Evolutionary conservation across 2,888 invertebrate genomes (phyloP).

Genomic region (Lepidochrysops patricia): DNA sequence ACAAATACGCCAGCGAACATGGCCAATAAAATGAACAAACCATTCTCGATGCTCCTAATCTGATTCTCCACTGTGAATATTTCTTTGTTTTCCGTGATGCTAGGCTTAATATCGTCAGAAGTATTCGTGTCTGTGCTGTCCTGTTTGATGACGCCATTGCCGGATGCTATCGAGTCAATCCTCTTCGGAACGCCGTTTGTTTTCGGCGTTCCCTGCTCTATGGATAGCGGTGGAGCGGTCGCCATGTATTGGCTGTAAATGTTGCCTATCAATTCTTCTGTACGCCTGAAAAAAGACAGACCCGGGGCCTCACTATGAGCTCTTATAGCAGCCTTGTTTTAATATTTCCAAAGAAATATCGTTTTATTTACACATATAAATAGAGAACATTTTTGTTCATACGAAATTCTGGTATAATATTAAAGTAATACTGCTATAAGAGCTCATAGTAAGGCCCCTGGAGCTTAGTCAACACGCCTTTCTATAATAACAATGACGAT

Average conservation of each 20-base stretch:
- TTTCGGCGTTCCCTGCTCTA: conserved; percentile 46
- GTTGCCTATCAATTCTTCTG: conserved; percentile 76
- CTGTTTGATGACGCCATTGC: conserved; percentile 42
- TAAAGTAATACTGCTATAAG: no score
- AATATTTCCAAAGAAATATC: no score
- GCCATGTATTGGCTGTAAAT: conserved; percentile 72
- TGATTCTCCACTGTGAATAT: conserved; percentile 57
- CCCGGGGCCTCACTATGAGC: no score
- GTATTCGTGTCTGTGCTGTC: conserved; percentile 59
- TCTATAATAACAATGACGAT: no score
- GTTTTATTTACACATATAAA: no score
- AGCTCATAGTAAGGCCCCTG: no score
- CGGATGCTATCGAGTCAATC: conserved; percentile 40
- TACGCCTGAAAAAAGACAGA: conserved; percentile 52
- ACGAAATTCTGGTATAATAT: neutral
- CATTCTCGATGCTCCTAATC: conserved; percentile 46
- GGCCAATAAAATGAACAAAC: no score
- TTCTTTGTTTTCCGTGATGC: conserved; percentile 37
- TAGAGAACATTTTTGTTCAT: no score
- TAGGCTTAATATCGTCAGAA: conserved; percentile 58
- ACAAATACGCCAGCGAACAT: no score
- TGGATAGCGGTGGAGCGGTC: conserved; percentile 50
- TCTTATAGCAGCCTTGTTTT: no score
- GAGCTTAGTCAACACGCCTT: no score
- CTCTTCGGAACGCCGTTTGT: conserved; percentile 41